Conservation (phyloP, 2,113 vertebrate genomes). For the Marcusenius ussheri region DNA sequence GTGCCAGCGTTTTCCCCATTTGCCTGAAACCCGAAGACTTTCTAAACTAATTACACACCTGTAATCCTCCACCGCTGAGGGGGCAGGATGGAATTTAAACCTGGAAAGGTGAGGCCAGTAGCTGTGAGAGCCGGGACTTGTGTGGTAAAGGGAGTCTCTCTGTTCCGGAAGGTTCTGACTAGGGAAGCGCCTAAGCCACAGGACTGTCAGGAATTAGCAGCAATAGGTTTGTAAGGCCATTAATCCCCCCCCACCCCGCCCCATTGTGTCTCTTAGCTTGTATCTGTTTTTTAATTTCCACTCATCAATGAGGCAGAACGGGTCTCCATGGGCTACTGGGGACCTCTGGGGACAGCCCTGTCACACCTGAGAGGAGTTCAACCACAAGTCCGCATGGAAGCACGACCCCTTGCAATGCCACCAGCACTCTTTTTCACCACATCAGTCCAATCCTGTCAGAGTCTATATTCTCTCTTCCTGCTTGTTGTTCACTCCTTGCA, state of each 20-base stretch:
- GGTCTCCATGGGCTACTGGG: not conserved
- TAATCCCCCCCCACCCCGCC: not conserved
- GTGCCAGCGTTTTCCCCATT: not conserved
- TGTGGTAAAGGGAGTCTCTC: not conserved
- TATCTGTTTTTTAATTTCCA: not conserved
- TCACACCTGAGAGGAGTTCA: not conserved
- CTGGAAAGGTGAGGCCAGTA: not conserved
- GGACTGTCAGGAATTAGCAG: not conserved
- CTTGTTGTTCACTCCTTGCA: slow-evolving; percentile 9
- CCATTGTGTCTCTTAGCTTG: not conserved
- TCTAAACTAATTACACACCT: not conserved
- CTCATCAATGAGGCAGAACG: not conserved
- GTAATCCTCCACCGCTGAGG: not conserved
- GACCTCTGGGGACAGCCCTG: not conserved
- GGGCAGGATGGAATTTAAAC: not conserved
- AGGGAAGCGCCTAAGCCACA: not conserved
- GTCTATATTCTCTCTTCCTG: not conserved
- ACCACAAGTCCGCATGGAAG: not conserved
- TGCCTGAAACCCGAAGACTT: not conserved
- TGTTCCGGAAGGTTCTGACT: not conserved
- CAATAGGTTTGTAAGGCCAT: not conserved
- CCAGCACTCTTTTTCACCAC: not conserved
- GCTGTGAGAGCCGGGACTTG: not conserved
- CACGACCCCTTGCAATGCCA: not conserved
- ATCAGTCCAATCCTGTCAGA: not conserved